Conservation (phyloP, 2,888 invertebrate species). For the Cremastobaeus sp. region DNA sequence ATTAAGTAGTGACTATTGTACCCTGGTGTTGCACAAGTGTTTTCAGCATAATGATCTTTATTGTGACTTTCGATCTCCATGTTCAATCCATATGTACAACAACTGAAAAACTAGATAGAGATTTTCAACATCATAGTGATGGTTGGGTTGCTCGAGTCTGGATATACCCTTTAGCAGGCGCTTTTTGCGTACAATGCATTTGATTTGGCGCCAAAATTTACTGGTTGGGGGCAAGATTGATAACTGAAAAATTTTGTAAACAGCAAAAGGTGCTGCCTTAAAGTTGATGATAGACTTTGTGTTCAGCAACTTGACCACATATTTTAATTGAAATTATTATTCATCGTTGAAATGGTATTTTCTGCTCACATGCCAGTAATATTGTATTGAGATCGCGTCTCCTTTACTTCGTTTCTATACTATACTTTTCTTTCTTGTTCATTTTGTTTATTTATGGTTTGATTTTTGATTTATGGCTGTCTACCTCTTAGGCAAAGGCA, state of each 20-base stretch:
- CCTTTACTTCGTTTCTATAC: not conserved
- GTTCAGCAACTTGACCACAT: not conserved
- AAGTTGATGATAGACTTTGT: not conserved
- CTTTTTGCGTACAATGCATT: not conserved
- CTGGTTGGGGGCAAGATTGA: no score
- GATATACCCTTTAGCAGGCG: not conserved
- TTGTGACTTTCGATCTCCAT: not conserved
- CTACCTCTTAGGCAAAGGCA: constrained; percentile 46
- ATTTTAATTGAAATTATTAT: constrained; percentile 27
- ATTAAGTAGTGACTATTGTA: not conserved
- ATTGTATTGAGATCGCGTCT: constrained; percentile 6
- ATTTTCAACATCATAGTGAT: constrained; percentile 38
- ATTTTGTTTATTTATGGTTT: constrained; percentile 6
- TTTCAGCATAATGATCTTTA: not conserved
- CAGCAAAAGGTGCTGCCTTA: constrained; percentile 1
- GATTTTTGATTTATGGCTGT: constrained; percentile 28
- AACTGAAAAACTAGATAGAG: constrained; percentile 47
- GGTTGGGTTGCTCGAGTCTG: constrained; percentile 19
- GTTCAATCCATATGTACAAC: constrained; percentile 3
- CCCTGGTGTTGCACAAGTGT: not conserved
- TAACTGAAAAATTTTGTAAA: no score
- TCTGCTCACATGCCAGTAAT: constrained; percentile 10
- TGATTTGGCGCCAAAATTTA: no score
- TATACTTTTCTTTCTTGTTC: constrained; percentile 3
- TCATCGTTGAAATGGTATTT: constrained; percentile 4